Conservation (phyloP, 2,888 invertebrate species). For the Endomychus coccineus region DNA sequence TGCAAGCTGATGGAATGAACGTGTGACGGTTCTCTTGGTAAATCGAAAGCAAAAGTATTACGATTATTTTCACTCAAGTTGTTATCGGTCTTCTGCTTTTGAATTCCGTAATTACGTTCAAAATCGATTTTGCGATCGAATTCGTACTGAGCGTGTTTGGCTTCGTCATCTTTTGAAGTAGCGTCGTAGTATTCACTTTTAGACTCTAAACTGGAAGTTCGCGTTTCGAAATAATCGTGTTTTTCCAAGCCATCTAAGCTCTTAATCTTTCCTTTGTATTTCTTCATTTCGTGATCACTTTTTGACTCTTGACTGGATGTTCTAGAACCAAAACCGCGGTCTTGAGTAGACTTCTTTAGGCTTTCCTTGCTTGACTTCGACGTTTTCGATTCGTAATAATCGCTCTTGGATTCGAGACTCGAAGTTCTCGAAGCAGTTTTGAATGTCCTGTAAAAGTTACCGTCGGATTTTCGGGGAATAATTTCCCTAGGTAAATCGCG, state of each 20-base stretch:
- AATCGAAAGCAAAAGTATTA: constrained; percentile 16
- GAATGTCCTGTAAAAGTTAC: constrained; percentile 63
- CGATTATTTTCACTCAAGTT: no score
- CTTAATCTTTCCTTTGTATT: constrained; percentile 27
- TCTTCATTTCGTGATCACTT: constrained; percentile 43
- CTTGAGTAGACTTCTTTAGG: constrained; percentile 42
- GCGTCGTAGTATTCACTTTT: constrained; percentile 56
- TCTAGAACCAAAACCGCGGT: constrained; percentile 47
- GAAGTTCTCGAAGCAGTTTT: constrained; percentile 49
- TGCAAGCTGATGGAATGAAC: constrained; percentile 63
- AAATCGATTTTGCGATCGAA: constrained; percentile 42
- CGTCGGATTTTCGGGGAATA: constrained; percentile 64
- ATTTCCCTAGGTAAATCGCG: constrained; percentile 64
- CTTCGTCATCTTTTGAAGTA: constrained; percentile 33
- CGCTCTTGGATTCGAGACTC: constrained; percentile 51
- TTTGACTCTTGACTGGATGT: constrained; percentile 63
- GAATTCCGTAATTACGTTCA: constrained; percentile 42
- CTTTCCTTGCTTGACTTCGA: constrained; percentile 56
- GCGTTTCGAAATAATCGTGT: constrained; percentile 47
- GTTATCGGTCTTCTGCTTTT: constrained; percentile 28
- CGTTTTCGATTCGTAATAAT: constrained; percentile 59
- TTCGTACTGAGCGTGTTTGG: constrained; percentile 27
- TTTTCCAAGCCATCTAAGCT: constrained; percentile 27
- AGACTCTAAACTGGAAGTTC: constrained; percentile 64
- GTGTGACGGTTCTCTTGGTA: constrained; percentile 42